Base-by-base conservation (phyloP, 1,140 invertebrate genomes). In the Drusus annulatus region DNA sequence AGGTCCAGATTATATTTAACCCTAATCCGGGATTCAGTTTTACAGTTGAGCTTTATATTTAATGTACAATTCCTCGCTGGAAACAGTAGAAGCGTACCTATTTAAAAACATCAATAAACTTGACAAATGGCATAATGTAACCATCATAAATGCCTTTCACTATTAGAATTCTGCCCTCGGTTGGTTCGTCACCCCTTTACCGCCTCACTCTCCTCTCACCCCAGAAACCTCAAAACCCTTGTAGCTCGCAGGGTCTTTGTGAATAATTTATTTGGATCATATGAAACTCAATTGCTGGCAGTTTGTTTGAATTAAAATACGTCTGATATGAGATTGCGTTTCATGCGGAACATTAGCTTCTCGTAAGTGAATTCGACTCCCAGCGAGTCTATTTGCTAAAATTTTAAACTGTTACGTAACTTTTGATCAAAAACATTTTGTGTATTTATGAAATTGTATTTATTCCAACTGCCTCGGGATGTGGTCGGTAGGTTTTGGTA, bases 291-390 rank as follows among this genome's bases (percentile, higher is more conserved):
- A 69, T 50, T 69, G 65, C 65, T 69, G 65, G 15, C 10, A 50
- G n/a, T 69, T 69, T 50, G 65, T 69, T 21, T n/a, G 36, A 69
- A 69, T 69, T 69, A 69, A 69, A 69, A 69, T 69, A 45, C 65
- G 36, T 21, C 65, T 69, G 45, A 45, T 69, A 69, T 19, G 36
- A 51, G 28, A 36, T 69, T 69, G 36, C 45, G 28, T 50, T 69
- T 45, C 36, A 28, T 31, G 17, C 3, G 36, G 36, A 8, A 68
- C 28, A 69, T 69, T 69, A 50, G 21, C 36, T 25, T 8, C n/a
- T 65, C 16, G 16, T 65, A 65, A 25, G 16, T 8, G n/a, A n/a
- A 65, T 65, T 65, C 28, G 28, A 25, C 25, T 25, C 19, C 17
- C 7, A 58, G 23, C 16, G 25, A 25, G 10, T 3, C 21, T 25